Evolutionary conservation across 2,797 vertebrate species (phyloP).

Genomic region (Trichosurus vulpecula): DNA sequence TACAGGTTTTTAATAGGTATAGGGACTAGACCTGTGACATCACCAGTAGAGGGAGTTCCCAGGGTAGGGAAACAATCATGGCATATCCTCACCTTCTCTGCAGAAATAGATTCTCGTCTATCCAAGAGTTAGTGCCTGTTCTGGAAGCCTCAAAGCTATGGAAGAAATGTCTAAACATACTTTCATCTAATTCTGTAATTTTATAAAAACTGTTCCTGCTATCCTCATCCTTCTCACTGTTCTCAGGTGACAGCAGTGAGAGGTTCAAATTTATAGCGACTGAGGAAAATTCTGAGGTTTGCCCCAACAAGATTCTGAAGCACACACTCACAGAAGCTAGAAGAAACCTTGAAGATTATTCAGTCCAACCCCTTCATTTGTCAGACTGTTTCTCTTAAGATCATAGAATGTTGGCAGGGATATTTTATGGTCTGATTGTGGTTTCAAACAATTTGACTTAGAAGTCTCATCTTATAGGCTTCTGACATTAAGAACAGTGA

Average conservation of each 20-base stretch:
- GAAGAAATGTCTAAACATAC: slow-evolving; percentile 43
- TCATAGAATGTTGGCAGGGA: background rate
- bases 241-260: slow-evolving; percentile 1
- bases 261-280: slow-evolving; percentile 20
- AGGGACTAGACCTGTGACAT: background rate
- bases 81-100: background rate
- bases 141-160: background rate
- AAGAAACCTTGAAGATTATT: background rate
- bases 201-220: slow-evolving; percentile 14
- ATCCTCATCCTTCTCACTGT: slow-evolving; percentile 29
- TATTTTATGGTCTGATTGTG: background rate
- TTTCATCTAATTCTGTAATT: slow-evolving; percentile 23
- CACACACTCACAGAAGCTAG: background rate
- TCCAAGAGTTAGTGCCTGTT: background rate
- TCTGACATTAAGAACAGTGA: background rate
- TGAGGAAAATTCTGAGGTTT: slow-evolving; percentile 31
- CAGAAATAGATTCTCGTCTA: slow-evolving; percentile 21
- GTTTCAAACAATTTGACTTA: slow-evolving; percentile 26
- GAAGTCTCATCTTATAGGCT: slow-evolving; percentile 37
- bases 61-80: background rate
- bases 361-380: background rate
- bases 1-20: background rate
- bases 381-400: background rate
- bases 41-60: background rate
- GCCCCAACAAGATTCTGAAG: background rate